phyloP scores from a whole-genome alignment of 2,888 invertebrate genomes.

The Agriopis aurantiaria region DNA sequence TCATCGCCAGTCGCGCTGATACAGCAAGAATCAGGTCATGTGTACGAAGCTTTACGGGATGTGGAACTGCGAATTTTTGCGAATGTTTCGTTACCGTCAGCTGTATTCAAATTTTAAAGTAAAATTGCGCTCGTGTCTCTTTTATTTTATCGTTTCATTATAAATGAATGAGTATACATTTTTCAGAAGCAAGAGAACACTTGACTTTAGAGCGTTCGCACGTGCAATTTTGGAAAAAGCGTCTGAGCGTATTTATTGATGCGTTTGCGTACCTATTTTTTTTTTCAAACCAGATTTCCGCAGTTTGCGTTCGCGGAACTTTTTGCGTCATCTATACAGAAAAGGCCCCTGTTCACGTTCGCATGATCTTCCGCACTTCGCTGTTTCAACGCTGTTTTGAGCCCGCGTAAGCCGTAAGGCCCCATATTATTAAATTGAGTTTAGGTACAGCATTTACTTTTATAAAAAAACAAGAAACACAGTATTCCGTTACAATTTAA shows the following conservation, averaged over 20 bases:
- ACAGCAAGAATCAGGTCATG: constrained; percentile 50
- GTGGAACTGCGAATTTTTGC: constrained; percentile 43
- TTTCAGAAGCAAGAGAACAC: constrained; percentile 13
- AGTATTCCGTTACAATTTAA: not conserved
- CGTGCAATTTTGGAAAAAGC: constrained; percentile 2
- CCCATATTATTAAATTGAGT: not conserved
- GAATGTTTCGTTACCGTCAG: constrained; percentile 41
- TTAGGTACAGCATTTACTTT: not conserved
- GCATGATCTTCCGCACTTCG: no score
- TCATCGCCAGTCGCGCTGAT: constrained; percentile 55
- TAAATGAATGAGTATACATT: constrained; percentile 23
- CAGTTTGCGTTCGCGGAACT: no score
- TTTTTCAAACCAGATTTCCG: not conserved
- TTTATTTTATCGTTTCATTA: constrained; percentile 36
- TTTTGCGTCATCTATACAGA: no score
- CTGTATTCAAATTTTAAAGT: constrained; percentile 45
- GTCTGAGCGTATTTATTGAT: not conserved
- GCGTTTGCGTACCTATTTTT: no score
- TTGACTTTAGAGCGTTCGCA: constrained; percentile 3
- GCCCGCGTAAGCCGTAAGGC: no score
- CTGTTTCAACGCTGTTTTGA: no score
- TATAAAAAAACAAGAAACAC: not conserved
- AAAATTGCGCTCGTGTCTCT: constrained; percentile 26
- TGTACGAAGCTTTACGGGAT: constrained; percentile 46
- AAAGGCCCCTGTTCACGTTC: no score